These are phyloP conservation scores for Atractosteus spatula DNA, from an alignment of 2,113 vertebrate genomes.

Conservation along the genomic window DNA sequence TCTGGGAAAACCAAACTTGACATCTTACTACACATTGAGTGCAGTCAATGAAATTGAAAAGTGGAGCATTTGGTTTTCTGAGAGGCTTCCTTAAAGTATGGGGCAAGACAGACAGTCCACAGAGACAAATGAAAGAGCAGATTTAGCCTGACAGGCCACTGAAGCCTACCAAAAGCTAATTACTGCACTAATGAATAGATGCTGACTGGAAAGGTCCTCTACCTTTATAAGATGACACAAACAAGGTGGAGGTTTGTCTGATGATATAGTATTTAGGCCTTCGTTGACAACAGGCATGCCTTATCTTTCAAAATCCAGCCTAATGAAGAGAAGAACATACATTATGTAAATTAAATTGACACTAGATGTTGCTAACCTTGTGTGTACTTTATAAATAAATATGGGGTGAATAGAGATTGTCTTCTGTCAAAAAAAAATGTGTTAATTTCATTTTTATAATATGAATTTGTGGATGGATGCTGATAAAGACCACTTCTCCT, in stretches of 20 bases:
- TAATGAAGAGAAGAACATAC: neutral
- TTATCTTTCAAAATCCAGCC: neutral
- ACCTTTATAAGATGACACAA: neutral
- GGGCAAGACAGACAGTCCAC: neutral
- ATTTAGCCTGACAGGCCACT: slow-evolving; percentile 39
- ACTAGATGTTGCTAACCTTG: too few species aligned
- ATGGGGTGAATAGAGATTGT: too few species aligned
- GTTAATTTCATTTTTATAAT: too few species aligned
- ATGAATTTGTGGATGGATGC: too few species aligned
- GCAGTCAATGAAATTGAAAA: slow-evolving; percentile 26
- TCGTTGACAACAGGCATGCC: too few species aligned
- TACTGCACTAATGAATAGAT: slow-evolving; percentile 42
- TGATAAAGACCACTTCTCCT: too few species aligned
- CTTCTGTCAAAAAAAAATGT: too few species aligned
- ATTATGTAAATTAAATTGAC: neutral
- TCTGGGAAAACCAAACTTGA: neutral
- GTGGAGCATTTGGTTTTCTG: neutral
- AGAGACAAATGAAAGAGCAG: slow-evolving; percentile 46
- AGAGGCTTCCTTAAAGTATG: rapidly evolving
- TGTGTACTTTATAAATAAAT: too few species aligned
- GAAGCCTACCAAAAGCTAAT: slow-evolving; percentile 37
- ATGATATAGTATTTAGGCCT: neutral
- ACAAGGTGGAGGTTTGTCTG: neutral
- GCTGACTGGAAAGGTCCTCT: slow-evolving; percentile 12
- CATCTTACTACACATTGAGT: rapidly evolving